Conservation (phyloP, 2,113 vertebrate genomes). For the Ivindomyrus marchei region DNA sequence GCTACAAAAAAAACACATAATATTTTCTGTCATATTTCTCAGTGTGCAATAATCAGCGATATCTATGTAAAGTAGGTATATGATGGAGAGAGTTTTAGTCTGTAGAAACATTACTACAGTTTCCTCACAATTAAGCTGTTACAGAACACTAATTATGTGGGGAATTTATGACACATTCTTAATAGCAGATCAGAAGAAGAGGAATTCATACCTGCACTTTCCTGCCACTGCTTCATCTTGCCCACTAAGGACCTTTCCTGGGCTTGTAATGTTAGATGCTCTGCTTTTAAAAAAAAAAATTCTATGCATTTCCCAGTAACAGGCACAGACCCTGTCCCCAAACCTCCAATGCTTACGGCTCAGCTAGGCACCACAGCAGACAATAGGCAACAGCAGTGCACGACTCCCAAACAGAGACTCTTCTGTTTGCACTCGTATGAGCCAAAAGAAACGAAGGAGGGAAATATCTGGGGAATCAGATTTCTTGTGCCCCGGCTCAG, state of each 20-base stretch:
- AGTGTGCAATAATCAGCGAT: background rate
- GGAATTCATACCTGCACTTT: slow-evolving; percentile 3
- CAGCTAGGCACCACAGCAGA: slow-evolving; percentile 23
- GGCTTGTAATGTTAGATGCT: slow-evolving; percentile 28
- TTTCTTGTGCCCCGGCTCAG: slow-evolving; percentile 27
- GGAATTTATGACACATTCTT: background rate
- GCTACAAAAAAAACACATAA: background rate
- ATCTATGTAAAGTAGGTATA: background rate
- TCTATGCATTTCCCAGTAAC: slow-evolving; percentile 32
- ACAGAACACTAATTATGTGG: background rate
- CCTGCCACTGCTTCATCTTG: background rate
- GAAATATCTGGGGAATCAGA: slow-evolving; percentile 20
- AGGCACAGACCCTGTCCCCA: background rate
- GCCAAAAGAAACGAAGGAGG: slow-evolving; percentile 20
- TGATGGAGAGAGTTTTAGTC: background rate
- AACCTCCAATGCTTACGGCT: background rate
- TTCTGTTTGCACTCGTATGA: slow-evolving; percentile 29
- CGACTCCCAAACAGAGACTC: slow-evolving; percentile 22
- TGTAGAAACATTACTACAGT: background rate
- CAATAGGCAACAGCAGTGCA: slow-evolving; percentile 26
- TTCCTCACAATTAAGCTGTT: background rate
- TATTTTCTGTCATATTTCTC: background rate
- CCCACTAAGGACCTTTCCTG: slow-evolving; percentile 7
- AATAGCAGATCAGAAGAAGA: background rate
- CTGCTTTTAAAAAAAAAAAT: slow-evolving; percentile 15